Evolutionary conservation across 2,888 invertebrate species (phyloP).

Genomic region (Punctoribates punctum): DNA sequence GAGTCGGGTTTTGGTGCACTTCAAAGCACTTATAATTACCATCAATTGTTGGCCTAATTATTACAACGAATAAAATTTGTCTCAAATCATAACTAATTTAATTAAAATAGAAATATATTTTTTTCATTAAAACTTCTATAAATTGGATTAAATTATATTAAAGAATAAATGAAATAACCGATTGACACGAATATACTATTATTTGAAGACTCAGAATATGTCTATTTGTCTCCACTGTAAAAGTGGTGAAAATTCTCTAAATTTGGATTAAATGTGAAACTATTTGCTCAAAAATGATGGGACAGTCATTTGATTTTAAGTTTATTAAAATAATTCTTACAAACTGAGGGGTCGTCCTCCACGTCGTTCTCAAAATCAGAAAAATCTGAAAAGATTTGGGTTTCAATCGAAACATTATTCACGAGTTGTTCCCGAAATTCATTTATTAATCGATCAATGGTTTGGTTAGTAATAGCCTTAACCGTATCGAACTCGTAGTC

Average conservation of each 20-base stretch:
- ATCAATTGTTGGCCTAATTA: conserved; percentile 11
- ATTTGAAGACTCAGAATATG: too few species aligned
- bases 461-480: conserved; percentile 16
- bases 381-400: conserved; percentile 25
- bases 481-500: not conserved
- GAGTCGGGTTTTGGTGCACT: conserved; percentile 24
- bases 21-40: conserved; percentile 28
- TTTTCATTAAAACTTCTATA: too few species aligned
- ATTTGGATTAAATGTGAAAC: too few species aligned
- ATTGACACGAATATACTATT: too few species aligned
- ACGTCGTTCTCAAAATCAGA: conserved; percentile 10
- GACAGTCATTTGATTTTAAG: too few species aligned
- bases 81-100: too few species aligned
- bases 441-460: not conserved
- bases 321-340: not conserved
- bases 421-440: conserved; percentile 13
- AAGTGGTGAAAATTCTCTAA: too few species aligned
- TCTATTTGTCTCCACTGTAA: too few species aligned
- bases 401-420: conserved; percentile 5
- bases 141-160: too few species aligned
- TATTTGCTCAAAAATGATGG: too few species aligned
- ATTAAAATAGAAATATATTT: too few species aligned
- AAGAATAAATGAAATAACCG: too few species aligned
- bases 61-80: not conserved
- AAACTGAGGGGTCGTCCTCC: conserved; percentile 22